Conservation (phyloP, 2,888 invertebrate genomes). For the Onthophagus sagittarius region DNA sequence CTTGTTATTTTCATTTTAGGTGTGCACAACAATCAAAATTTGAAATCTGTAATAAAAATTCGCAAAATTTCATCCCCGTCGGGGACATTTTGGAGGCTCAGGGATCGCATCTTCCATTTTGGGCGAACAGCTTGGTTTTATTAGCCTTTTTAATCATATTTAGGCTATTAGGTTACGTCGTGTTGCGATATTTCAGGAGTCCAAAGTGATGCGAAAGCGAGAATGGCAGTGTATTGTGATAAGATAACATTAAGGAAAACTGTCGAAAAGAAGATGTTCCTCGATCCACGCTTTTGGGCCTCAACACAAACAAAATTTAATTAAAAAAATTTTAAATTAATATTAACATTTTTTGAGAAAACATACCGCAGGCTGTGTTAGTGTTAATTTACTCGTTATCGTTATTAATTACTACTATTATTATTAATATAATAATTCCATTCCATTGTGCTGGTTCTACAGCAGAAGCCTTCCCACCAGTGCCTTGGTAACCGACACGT, state of each 20-base stretch:
- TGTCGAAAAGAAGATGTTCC: constrained; percentile 4
- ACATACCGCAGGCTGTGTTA: neutral
- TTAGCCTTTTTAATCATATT: constrained; percentile 68
- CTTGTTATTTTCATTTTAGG: constrained; percentile 46
- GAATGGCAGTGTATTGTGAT: constrained; percentile 19
- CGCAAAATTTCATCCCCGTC: constrained; percentile 59
- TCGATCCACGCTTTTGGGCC: neutral
- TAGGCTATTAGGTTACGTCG: constrained; percentile 67
- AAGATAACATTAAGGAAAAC: constrained; percentile 14
- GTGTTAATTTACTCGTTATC: neutral
- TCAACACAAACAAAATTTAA: neutral
- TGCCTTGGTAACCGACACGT: constrained; percentile 43
- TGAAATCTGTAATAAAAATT: constrained; percentile 55
- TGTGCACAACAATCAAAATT: constrained; percentile 67
- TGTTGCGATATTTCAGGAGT: constrained; percentile 65
- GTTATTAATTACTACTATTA: neutral
- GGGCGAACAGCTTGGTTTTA: constrained; percentile 70
- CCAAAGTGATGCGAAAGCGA: constrained; percentile 54
- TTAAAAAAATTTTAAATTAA: no score
- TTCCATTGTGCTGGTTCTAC: neutral
- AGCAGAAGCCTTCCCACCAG: constrained; percentile 34
- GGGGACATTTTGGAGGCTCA: constrained; percentile 64
- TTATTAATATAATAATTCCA: neutral
- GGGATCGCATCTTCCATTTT: constrained; percentile 62
- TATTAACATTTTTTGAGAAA: neutral